Percentiles rank a stretch among this genome's conserved stretches.
Evolutionary conservation across 2,888 invertebrate species (phyloP).

Genomic region (Noctua janthe): DNA sequence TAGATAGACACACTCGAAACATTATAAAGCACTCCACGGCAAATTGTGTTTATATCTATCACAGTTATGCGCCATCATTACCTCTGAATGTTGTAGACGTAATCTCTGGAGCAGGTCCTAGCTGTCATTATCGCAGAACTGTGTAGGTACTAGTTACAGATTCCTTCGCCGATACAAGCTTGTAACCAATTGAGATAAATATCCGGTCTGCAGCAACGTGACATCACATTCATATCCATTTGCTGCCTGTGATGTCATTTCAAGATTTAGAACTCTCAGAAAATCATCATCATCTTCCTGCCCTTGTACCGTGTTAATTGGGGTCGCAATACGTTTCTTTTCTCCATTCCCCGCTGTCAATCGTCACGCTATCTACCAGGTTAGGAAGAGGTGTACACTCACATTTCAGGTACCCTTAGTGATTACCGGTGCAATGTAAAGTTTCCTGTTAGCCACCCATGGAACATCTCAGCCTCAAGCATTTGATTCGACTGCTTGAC

Average conservation of each 20-base stretch:
- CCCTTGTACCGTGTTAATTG: too few relatives aligned
- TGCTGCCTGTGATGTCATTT: constrained; percentile 74
- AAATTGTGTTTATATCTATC: constrained; percentile 25
- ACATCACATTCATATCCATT: constrained; percentile 77
- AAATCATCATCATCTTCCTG: constrained; percentile 10
- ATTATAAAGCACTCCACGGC: constrained; percentile 5
- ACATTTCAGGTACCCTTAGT: too few relatives aligned
- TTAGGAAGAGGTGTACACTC: too few relatives aligned
- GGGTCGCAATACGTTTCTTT: too few relatives aligned
- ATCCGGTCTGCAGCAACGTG: constrained; percentile 73
- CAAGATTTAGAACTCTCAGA: constrained; percentile 50
- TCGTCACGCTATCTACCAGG: too few relatives aligned
- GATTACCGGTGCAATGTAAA: too few relatives aligned
- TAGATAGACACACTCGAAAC: not conserved
- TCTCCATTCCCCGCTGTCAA: too few relatives aligned
- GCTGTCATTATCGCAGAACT: constrained; percentile 42
- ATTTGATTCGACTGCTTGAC: not conserved
- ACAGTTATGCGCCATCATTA: constrained; percentile 16
- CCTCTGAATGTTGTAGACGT: constrained; percentile 17
- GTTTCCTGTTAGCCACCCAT: not conserved
- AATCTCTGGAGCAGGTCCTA: constrained; percentile 40
- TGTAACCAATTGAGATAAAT: constrained; percentile 79
- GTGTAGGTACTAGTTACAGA: constrained; percentile 62
- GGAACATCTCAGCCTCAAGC: not conserved
- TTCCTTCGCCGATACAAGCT: constrained; percentile 63